Base-by-base conservation (phyloP, 2,888 invertebrate species). In the Aspidiotus destructor region DNA sequence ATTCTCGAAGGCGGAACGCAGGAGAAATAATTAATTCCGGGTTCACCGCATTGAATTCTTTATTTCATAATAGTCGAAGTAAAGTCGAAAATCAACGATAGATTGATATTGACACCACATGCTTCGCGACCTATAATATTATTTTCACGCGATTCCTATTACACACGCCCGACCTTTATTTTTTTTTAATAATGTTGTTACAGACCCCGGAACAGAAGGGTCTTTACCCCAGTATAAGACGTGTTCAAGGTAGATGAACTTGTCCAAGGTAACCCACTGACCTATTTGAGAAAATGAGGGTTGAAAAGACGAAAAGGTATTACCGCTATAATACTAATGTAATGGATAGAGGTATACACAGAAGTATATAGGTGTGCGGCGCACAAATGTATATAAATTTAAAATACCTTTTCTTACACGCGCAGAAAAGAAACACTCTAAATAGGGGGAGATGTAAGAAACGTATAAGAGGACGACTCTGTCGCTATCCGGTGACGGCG, bases 181-280 rank as follows among this genome's bases (percentile, higher is more conserved):
- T 60, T 42, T 60, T 60, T 60, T 60, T 40, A 42, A 42, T 28
- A 28, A 10, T 60, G 42, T 60, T 60, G n/a, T 41, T 41, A 60
- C 60, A 60, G n/a, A 54, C 2, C 9, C 40, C 10, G 6, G 8
- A 41, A 16, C 10, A 41, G 11, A n/a, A 60, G 8, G 15, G 10
- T 41, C n/a, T 41, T 13, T 60, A 60, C 42, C 60, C 67, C 57
- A 17, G 13, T 13, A 55, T 42, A 55, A 57, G 55, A 16, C 28
- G 57, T 54, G 55, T 57, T 16, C 17, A 58, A 67, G 67, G 67
- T 67, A 17, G 67, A 67, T 17, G 67, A 67, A 67, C 67, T 67
- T 67, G 67, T 48, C 67, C 60, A 67, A 67, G 67, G 67, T 60
- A 67, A 67, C 67, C 67, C 60, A 67, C 67, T 67, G 60, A 67